These are phyloP conservation scores for Haliaeetus leucogaster DNA, from an alignment of 2,113 vertebrate species.

Conservation along the genomic window DNA sequence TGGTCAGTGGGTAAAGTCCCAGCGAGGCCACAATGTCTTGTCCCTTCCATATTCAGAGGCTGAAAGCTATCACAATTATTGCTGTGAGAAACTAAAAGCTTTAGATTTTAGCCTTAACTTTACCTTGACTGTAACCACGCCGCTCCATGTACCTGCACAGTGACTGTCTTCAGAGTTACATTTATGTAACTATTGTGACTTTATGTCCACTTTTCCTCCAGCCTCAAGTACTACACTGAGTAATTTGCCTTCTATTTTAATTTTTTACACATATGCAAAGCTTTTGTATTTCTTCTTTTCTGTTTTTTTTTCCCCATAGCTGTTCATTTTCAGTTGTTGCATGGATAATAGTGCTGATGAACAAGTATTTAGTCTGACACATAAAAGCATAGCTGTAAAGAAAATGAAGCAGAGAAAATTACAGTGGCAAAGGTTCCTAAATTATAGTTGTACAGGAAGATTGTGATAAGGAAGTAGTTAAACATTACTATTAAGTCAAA, in stretches of 20 bases:
- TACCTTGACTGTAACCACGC: neutral
- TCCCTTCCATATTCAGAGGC: neutral
- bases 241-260: neutral
- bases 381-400: slow-evolving; percentile 46
- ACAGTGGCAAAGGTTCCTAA: slow-evolving; percentile 69
- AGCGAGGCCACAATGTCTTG: neutral
- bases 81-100: neutral
- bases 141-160: neutral
- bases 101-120: neutral
- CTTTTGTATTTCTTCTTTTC: slow-evolving; percentile 8
- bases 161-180: neutral
- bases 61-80: neutral
- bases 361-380: slow-evolving; percentile 48
- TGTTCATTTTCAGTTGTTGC: slow-evolving; percentile 55
- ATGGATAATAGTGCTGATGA: slow-evolving; percentile 53
- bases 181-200: neutral
- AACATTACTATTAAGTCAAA: slow-evolving; percentile 69
- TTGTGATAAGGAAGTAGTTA: slow-evolving; percentile 75
- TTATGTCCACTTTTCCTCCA: neutral
- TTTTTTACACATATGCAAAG: neutral
- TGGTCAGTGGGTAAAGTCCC: neutral
- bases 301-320: neutral
- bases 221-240: neutral
- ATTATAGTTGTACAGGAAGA: slow-evolving; percentile 63
- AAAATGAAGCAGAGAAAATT: slow-evolving; percentile 53